These are phyloP conservation scores for Halichoeres trimaculatus DNA, from an alignment of 2,113 vertebrate genomes.

Conservation along the genomic window DNA sequence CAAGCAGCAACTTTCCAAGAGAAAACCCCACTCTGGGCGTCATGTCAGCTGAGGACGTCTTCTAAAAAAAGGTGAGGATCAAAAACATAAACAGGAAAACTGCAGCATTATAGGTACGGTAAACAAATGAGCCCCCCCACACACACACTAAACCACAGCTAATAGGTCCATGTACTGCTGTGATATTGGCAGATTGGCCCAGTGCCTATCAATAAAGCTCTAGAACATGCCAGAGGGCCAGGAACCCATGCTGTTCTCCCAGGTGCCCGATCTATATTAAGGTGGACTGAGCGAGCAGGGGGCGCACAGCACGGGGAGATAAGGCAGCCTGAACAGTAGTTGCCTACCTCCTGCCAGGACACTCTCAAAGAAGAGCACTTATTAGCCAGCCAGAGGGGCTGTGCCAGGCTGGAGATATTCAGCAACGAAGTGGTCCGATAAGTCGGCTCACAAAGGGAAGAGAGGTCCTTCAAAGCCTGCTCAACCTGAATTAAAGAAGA, in stretches of 20 bases:
- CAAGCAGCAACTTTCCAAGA: background rate
- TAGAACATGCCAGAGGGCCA: conserved; percentile 57
- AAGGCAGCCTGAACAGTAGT: conserved; percentile 56
- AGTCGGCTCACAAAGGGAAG: background rate
- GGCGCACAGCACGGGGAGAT: conserved; percentile 45
- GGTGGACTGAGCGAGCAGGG: conserved; percentile 62
- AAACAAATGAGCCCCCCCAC: conserved; percentile 14
- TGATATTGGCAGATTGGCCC: conserved; percentile 69
- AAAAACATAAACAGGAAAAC: conserved; percentile 9
- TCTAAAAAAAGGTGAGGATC: conserved; percentile 12
- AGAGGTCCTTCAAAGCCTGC: background rate
- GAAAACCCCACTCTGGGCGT: background rate
- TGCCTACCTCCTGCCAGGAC: conserved; percentile 48
- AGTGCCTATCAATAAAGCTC: conserved; percentile 69
- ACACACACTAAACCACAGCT: conserved; percentile 48
- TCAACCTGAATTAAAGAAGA: background rate
- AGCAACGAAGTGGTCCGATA: background rate
- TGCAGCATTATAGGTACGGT: conserved; percentile 7
- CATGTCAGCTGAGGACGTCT: conserved; percentile 9
- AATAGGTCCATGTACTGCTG: conserved; percentile 65
- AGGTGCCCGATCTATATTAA: conserved; percentile 64
- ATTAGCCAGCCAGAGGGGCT: conserved; percentile 25
- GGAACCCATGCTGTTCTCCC: conserved; percentile 67
- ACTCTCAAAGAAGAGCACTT: conserved; percentile 48
- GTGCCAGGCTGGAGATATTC: background rate